phyloP scores from a whole-genome alignment of 2,797 vertebrate genomes.

The Betta splendens region DNA sequence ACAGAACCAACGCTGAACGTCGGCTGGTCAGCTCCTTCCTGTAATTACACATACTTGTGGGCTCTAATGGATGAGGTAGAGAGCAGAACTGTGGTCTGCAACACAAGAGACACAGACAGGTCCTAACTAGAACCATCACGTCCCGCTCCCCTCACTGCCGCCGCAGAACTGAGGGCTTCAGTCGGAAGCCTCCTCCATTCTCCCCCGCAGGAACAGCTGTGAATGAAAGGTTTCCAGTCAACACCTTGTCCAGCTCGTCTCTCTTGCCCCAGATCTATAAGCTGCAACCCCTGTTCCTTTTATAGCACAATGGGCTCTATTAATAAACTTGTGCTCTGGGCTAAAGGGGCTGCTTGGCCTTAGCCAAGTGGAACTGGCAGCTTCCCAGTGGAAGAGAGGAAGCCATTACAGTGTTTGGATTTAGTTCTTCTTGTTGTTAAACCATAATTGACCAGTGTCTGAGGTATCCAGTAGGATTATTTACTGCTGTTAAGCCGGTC shows the following conservation, averaged over 20 bases:
- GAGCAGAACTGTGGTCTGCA: constrained; percentile 68
- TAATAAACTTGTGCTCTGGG: constrained; percentile 61
- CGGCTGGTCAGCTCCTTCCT: constrained; percentile 79
- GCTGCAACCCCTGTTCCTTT: constrained; percentile 58
- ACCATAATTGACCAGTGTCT: constrained; percentile 68
- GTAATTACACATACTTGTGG: constrained; percentile 81
- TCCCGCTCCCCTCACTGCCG: constrained; percentile 65
- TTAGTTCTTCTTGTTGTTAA: constrained; percentile 49
- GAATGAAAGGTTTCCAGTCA: constrained; percentile 74
- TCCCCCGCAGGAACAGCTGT: constrained; percentile 51
- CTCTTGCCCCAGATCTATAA: constrained; percentile 56
- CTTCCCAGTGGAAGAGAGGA: constrained; percentile 57
- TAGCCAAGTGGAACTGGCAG: constrained; percentile 66
- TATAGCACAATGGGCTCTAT: constrained; percentile 75
- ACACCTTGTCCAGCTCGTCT: constrained; percentile 61
- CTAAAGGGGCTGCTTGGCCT: constrained; percentile 45
- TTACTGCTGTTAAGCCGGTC: constrained; percentile 52
- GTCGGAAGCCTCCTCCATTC: constrained; percentile 64
- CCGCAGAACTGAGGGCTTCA: constrained; percentile 65
- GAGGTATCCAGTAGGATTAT: constrained; percentile 62
- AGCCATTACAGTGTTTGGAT: constrained; percentile 56
- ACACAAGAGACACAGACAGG: constrained; percentile 67
- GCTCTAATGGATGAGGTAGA: constrained; percentile 75
- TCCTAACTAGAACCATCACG: constrained; percentile 63
- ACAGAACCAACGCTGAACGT: constrained; percentile 64